Percentiles rank a stretch among this genome's conserved stretches.
Conservation (phyloP, 2,797 vertebrate genomes). For the Pseudocheirus occidentalis region DNA sequence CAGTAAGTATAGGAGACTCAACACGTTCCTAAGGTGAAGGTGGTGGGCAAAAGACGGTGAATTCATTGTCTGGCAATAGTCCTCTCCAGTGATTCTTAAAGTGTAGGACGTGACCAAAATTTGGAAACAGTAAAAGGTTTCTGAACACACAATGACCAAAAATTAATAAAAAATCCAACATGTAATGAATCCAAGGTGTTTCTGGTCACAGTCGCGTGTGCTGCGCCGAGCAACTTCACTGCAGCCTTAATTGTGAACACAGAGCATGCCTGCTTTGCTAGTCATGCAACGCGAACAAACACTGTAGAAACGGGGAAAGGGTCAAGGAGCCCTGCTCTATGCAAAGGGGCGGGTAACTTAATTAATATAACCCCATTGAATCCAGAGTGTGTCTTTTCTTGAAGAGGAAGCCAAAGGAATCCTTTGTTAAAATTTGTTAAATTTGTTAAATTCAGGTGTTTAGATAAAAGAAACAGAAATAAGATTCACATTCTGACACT, state of each 20-base stretch:
- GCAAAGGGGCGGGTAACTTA: background rate
- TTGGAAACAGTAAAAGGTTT: background rate
- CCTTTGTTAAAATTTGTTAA: too few species aligned
- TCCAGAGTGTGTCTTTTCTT: background rate
- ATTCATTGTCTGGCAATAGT: background rate
- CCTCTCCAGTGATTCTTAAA: background rate
- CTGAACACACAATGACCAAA: too few species aligned
- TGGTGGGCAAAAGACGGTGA: background rate
- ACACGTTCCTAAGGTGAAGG: background rate
- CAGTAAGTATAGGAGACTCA: background rate
- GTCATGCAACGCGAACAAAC: too few species aligned
- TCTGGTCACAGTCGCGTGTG: accelerated
- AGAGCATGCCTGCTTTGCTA: too few species aligned
- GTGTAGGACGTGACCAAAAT: too few species aligned
- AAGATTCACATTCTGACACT: background rate
- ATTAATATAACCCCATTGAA: background rate
- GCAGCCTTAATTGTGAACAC: too few species aligned
- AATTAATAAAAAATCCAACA: too few species aligned
- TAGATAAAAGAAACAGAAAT: background rate
- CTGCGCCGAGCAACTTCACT: too few species aligned
- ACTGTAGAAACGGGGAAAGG: too few species aligned
- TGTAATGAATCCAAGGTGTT: too few species aligned
- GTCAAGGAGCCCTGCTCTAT: conserved; percentile 17
- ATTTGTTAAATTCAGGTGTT: background rate
- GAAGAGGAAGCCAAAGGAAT: conserved; percentile 24